Conservation (phyloP, 2,113 vertebrate species). For the Cheirogaleus medius region DNA sequence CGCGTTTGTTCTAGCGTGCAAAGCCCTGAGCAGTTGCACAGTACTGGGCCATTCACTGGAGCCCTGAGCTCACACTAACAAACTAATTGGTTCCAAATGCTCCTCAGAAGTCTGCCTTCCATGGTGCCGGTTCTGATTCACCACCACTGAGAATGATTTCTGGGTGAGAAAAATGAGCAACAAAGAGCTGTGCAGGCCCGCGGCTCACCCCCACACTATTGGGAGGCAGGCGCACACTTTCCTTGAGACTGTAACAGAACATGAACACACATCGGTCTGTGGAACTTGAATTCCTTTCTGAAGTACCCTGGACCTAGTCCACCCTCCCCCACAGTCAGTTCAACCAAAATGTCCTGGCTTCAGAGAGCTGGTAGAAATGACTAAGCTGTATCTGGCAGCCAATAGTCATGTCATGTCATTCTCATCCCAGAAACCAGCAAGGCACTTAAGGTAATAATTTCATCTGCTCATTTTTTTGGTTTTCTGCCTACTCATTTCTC, state of each 20-base stretch:
- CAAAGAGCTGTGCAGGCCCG: background rate
- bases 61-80: constrained; percentile 43
- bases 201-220: background rate
- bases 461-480: background rate
- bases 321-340: constrained; percentile 13
- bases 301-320: background rate
- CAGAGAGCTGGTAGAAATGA: constrained; percentile 17
- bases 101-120: constrained; percentile 18
- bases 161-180: constrained; percentile 8
- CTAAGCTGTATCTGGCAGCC: constrained; percentile 8
- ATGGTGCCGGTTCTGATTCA: background rate
- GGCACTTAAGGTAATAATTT: constrained; percentile 17
- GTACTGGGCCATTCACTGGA: constrained; percentile 29
- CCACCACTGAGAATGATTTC: background rate
- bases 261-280: background rate
- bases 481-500: background rate
- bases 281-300: background rate
- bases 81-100: constrained; percentile 31
- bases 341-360: constrained; percentile 14
- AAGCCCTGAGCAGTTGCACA: constrained; percentile 14
- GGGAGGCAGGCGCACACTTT: background rate
- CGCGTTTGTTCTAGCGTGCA: constrained; percentile 3
- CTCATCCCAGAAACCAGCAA: constrained; percentile 24
- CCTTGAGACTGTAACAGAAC: constrained; percentile 3
- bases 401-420: background rate